Evolutionary conservation across 2,888 invertebrate species (phyloP), one percentile per base, ranked within the genome.

Genomic region (Watsonalla binaria): DNA sequence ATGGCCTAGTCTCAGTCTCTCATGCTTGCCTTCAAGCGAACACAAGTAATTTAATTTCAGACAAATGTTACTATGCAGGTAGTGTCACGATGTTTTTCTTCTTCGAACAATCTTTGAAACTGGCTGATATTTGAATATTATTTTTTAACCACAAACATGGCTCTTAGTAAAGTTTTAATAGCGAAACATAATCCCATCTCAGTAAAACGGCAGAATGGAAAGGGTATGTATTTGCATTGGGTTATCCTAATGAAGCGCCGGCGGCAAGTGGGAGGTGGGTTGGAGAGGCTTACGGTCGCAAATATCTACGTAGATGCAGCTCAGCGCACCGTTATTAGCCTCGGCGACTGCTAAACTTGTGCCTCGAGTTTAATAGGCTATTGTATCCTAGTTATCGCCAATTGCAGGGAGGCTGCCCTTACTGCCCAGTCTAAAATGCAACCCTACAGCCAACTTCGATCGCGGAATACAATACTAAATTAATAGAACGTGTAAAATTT

Each of bases 341-440:
- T 64, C 57, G 57, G 64, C 61, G 66, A 66, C 63, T 62, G 63
- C 61, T 63, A 59, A 72, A 76, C 69, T 76, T 73, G 70, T 66
- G 67, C 65, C 54, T 61, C 57, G 61, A 72, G 65, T 72, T 68
- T 66, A 77, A 72, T 68, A 62, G 72, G 67, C 71, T 62, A 76
- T 76, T 71, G 69, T 65, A 66, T 62, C 66, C 70, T 73, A 76
- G 73, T 77, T 74, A 76, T 70, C 66, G 73, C 55, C 72, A 62
- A 72, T 72, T 68, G 68, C 65, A 70, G 64, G 15, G 39, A 66
- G 65, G 67, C 68, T 64, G 68, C 70, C 60, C 59, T 57, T 57
- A 64, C 63, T 62, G 57, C 62, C 63, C 58, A 58, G 53, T 50
- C 54, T 59, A 63, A 70, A 71, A 68, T 70, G 66, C 69, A 49